Evolutionary conservation across 2,113 vertebrate genomes (phyloP).

Genomic region (Echinops telfairi): DNA sequence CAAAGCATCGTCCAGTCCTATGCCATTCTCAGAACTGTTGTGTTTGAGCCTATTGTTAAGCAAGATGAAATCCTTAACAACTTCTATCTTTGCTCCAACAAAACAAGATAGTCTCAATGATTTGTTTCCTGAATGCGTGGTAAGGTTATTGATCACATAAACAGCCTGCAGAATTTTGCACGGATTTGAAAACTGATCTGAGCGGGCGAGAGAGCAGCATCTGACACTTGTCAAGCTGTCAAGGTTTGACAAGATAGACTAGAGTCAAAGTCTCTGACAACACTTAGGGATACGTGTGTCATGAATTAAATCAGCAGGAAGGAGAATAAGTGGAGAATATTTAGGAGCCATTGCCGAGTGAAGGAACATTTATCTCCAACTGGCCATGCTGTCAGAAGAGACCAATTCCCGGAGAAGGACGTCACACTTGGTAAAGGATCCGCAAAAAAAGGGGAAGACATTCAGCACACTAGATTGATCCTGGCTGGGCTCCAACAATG

Average conservation of each 20-base stretch:
- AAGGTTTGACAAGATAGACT: not conserved
- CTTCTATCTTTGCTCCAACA: no score
- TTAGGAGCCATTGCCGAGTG: not conserved
- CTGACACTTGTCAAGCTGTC: not conserved
- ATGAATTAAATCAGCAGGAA: not conserved
- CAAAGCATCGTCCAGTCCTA: no score
- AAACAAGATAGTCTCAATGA: constrained; percentile 15
- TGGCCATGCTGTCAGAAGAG: no score
- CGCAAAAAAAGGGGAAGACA: no score
- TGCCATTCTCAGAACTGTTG: no score
- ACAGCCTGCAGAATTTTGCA: not conserved
- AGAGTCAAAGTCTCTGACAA: not conserved
- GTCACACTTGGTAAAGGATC: no score
- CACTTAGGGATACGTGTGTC: not conserved
- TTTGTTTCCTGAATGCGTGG: constrained; percentile 71
- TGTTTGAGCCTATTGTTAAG: no score
- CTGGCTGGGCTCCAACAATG: no score
- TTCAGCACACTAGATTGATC: no score
- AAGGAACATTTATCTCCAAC: not conserved
- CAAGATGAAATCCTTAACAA: no score
- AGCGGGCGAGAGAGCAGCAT: not conserved
- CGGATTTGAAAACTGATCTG: not conserved
- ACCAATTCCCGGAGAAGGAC: no score
- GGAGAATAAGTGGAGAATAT: not conserved
- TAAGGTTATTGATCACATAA: constrained; percentile 80